phyloP scores from a whole-genome alignment of 1,140 invertebrate species.

The Lasioglossum baleicum region DNA sequence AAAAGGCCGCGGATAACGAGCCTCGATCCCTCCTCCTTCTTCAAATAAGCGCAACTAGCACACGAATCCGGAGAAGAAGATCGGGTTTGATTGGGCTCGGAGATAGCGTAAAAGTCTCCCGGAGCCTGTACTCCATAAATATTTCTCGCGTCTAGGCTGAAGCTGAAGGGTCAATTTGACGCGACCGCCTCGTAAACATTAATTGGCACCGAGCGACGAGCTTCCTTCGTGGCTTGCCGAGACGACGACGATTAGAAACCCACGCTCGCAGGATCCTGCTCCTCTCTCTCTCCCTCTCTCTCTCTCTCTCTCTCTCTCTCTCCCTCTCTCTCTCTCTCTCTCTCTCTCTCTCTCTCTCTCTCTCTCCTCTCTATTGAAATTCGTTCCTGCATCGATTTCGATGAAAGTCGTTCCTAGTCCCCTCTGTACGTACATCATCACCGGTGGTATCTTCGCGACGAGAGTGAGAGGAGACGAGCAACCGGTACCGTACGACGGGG shows the following conservation, averaged over 20 bases:
- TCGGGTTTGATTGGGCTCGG: not conserved
- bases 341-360: no score
- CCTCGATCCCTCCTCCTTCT: not conserved
- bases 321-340: no score
- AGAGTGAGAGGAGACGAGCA: conserved; percentile 64
- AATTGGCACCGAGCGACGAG: conserved; percentile 6
- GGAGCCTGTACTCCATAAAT: not conserved
- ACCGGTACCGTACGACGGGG: conserved; percentile 53
- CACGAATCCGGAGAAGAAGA: not conserved
- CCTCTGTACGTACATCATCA: conserved; percentile 35
- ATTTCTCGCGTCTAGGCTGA: not conserved
- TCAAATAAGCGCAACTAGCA: not conserved
- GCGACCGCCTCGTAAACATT: conserved; percentile 8
- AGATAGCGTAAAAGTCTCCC: not conserved
- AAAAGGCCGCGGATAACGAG: no score
- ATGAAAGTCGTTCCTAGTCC: conserved; percentile 46
- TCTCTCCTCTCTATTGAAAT: conserved; percentile 16
- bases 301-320: not conserved
- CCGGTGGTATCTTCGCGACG: conserved; percentile 6
- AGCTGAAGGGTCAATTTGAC: not conserved
- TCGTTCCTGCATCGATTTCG: conserved; percentile 46
- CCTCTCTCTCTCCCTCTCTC: conserved; percentile 3
- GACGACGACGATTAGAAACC: not conserved
- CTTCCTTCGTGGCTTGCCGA: not conserved
- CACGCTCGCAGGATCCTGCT: not conserved